Conservation (phyloP, 2,888 invertebrate species). For the Chrysina gloriosa region DNA sequence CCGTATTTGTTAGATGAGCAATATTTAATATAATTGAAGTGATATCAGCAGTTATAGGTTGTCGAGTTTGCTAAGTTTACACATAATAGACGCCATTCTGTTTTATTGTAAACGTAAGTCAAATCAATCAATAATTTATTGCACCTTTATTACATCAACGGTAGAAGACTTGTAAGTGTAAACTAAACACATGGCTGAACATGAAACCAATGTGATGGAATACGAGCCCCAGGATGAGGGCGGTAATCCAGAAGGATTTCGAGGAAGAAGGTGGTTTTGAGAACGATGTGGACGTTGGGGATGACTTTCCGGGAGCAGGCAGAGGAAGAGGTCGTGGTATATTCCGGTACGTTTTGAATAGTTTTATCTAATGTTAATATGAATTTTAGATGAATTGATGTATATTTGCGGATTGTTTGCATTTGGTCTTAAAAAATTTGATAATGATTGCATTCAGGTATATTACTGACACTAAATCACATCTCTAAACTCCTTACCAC, state of each 20-base stretch:
- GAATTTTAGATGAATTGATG: too few relatives aligned
- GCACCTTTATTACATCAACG: background rate
- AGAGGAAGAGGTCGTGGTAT: constrained; percentile 65
- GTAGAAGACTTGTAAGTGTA: background rate
- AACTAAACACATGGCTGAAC: constrained; percentile 46
- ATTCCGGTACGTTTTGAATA: constrained; percentile 63
- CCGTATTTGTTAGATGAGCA: too few relatives aligned
- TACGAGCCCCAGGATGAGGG: constrained; percentile 50
- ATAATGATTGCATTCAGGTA: too few relatives aligned
- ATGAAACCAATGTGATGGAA: constrained; percentile 51
- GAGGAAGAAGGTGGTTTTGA: constrained; percentile 60
- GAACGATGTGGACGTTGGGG: constrained; percentile 64
- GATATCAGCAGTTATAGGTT: too few relatives aligned
- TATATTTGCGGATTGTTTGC: too few relatives aligned
- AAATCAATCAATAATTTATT: constrained; percentile 31
- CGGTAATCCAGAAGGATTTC: constrained; percentile 54
- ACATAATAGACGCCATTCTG: constrained; percentile 33
- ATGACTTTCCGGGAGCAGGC: constrained; percentile 63
- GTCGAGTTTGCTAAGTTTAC: too few relatives aligned
- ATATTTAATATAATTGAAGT: background rate
- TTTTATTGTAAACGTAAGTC: constrained; percentile 16
- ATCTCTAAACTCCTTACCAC: too few relatives aligned
- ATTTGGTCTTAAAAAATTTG: too few relatives aligned
- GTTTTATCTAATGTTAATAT: constrained; percentile 14
- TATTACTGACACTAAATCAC: too few relatives aligned